Evolutionary conservation across 2,113 vertebrate genomes (phyloP), one percentile per base, ranked within the genome.

Genomic region (Ancistrus triradiatus): DNA sequence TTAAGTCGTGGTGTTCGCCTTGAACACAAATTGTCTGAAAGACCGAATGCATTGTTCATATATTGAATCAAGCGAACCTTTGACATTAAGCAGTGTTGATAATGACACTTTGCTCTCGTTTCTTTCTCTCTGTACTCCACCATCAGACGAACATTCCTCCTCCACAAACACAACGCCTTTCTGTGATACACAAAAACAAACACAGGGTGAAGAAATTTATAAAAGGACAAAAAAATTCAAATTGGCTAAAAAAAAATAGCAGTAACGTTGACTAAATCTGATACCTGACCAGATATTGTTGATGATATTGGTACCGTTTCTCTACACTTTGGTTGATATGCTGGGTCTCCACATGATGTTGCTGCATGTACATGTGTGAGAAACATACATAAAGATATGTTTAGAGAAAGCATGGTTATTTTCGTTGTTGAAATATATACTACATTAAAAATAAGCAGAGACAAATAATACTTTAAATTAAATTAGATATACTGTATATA

Each of bases 21-120:
- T n/a, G n/a, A n/a, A n/a, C n/a, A n/a, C n/a, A n/a, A n/a, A n/a
- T 9, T 37, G 35, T 37, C 8, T 10, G 13, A 37, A 37, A 11
- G 13, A 37, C 13, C 9, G 14, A 11, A 37, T 37, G 2, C 5
- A 37, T 37, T 11, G 9, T 37, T 37, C 14, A 10, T 33, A 6
- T 33, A 33, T 33, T 33, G 17, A 63, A 11, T 14, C 6, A 17
- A 22, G 11, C 52, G 21, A 22, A 98, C 95, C 93, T 93, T 90
- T 19, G 74, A 70, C 24, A 86, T 79, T 24, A 89, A 4, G 21
- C 53, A 31, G 63, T 70, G 81, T 21, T 72, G 62, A 77, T 84
- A 84, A 76, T 92, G 90, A 50, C 69, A 65, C 27, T 75, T 66
- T 43, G 91, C 92, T 67, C 0, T 35, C 15, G 17, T 27, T 9